Conservation (phyloP, 2,797 vertebrate species). For the Iguana delicatissima region DNA sequence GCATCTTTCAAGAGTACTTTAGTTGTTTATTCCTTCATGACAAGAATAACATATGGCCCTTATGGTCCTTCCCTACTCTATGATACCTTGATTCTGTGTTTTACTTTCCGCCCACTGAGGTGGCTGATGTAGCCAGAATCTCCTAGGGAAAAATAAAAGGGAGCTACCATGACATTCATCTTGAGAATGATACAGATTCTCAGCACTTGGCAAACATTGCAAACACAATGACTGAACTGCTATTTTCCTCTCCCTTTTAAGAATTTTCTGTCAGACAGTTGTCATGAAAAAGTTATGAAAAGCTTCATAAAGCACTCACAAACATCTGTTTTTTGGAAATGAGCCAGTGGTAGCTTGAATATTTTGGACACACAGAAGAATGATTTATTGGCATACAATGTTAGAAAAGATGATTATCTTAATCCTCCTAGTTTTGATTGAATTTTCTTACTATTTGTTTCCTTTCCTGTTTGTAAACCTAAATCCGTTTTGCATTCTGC, state of each 20-base stretch:
- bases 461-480: constrained; percentile 9
- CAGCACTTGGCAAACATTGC: background rate
- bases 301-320: constrained; percentile 17
- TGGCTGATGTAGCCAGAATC: background rate
- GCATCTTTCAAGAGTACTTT: too few species aligned
- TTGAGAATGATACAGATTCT: background rate
- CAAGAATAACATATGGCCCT: too few species aligned
- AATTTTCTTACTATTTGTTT: constrained; percentile 25
- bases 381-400: constrained; percentile 20
- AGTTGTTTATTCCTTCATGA: too few species aligned
- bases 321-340: constrained; percentile 44
- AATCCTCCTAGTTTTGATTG: constrained; percentile 21
- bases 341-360: background rate
- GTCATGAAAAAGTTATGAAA: constrained; percentile 29
- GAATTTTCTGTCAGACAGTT: constrained; percentile 33
- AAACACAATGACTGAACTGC: background rate
- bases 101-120: too few species aligned
- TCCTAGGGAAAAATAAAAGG: background rate
- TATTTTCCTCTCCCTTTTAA: constrained; percentile 23
- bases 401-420: constrained; percentile 32
- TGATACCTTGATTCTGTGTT: background rate
- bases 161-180: background rate
- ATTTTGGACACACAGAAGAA: constrained; percentile 6
- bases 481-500: constrained; percentile 33
- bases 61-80: too few species aligned